A percentile compares a stretch with the other conserved stretches of the same genome.
Conservation (phyloP, 1,140 invertebrate genomes). For the Aphelinus atriplicis region DNA sequence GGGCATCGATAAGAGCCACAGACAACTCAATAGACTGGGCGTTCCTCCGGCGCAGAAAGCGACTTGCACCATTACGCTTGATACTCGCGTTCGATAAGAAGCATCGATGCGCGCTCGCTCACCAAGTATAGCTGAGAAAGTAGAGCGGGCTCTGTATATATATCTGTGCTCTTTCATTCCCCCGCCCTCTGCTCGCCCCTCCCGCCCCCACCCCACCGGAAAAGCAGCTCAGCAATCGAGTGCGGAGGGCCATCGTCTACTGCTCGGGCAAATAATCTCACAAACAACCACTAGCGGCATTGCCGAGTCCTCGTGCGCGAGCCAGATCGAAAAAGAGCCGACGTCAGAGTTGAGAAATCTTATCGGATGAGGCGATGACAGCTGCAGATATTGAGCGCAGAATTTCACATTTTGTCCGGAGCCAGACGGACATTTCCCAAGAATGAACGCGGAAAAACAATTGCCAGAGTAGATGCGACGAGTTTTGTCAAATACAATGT, state of each 20-base stretch:
- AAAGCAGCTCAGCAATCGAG: conserved; percentile 44
- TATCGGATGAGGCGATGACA: too few species aligned
- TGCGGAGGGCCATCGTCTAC: conserved; percentile 42
- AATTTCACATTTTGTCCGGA: too few species aligned
- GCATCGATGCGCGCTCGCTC: too few species aligned
- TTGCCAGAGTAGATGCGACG: too few species aligned
- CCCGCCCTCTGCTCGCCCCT: background rate
- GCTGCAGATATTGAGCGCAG: too few species aligned
- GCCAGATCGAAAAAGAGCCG: conserved; percentile 18
- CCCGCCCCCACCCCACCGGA: too few species aligned
- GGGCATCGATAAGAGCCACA: background rate
- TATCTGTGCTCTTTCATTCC: conserved; percentile 4
- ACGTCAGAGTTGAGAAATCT: background rate
- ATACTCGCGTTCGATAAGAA: too few species aligned
- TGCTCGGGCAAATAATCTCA: conserved; percentile 51
- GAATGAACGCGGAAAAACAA: too few species aligned
- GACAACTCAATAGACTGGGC: conserved; percentile 9
- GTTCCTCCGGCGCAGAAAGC: background rate
- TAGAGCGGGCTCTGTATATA: background rate
- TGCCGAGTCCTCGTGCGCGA: conserved; percentile 1
- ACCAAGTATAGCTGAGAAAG: background rate
- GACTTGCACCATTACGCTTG: background rate
- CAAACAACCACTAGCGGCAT: conserved; percentile 44
- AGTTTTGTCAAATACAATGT: too few species aligned
- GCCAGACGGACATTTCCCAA: too few species aligned